Percentiles rank a stretch among this genome's conserved stretches.
Evolutionary conservation across 2,888 invertebrate genomes (phyloP).

Genomic region (Drosophila affinis): DNA sequence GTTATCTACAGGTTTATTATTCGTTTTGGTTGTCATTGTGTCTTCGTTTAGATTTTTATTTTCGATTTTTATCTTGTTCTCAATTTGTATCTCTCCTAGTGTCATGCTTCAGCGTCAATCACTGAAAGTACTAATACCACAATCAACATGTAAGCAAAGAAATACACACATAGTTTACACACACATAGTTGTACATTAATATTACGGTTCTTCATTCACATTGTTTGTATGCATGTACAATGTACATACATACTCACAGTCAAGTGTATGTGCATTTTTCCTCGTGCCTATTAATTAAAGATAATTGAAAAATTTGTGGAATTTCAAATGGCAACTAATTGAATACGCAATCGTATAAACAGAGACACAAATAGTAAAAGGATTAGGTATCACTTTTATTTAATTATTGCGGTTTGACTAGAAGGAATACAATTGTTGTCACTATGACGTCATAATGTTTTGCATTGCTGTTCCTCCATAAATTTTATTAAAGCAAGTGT

Average conservation of each 20-base stretch:
- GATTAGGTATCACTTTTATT: neutral
- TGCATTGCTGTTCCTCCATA: neutral
- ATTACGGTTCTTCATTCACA: neutral
- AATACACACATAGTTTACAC: neutral
- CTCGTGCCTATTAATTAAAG: neutral
- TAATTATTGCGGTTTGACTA: neutral
- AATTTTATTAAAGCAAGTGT: neutral
- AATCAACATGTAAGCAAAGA: slow-evolving; percentile 6
- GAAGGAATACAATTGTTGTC: neutral
- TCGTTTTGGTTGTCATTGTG: slow-evolving; percentile 8
- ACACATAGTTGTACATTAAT: neutral
- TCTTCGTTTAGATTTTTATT: slow-evolving; percentile 3
- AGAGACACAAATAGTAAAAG: neutral
- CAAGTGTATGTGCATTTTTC: neutral
- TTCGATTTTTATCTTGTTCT: slow-evolving; percentile 2
- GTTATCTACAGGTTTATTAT: neutral
- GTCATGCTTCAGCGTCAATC: slow-evolving; percentile 14
- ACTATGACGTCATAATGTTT: slow-evolving; percentile 16
- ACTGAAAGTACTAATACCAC: slow-evolving; percentile 7
- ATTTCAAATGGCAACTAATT: neutral
- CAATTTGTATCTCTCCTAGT: slow-evolving; percentile 13
- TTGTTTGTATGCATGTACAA: neutral
- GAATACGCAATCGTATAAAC: neutral
- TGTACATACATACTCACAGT: neutral
- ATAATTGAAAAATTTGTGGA: neutral